phyloP scores from a whole-genome alignment of 2,888 invertebrate genomes.

The Watsonalla cultraria region DNA sequence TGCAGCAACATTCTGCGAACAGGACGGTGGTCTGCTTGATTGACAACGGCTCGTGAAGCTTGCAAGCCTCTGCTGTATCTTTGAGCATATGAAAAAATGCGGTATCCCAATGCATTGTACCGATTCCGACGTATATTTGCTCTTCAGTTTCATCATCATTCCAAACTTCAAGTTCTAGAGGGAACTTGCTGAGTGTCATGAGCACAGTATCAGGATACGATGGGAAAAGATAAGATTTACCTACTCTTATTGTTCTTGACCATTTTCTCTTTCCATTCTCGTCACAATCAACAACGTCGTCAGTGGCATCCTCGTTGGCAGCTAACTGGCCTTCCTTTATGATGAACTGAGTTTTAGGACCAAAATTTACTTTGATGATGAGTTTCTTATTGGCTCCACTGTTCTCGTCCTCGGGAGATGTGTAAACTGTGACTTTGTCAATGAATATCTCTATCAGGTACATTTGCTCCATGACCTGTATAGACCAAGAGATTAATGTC shows the following conservation, averaged over 20 bases:
- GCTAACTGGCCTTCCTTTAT: constrained; percentile 68
- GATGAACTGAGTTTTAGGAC: constrained; percentile 68
- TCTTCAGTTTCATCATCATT: constrained; percentile 60
- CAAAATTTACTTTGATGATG: constrained; percentile 67
- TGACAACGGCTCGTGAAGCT: constrained; percentile 48
- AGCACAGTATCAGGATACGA: constrained; percentile 66
- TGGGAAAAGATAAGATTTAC: constrained; percentile 77
- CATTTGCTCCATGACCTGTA: constrained; percentile 77
- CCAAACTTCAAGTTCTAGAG: constrained; percentile 72
- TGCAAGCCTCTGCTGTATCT: constrained; percentile 50
- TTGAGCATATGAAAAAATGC: constrained; percentile 70
- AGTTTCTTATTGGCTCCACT: constrained; percentile 61
- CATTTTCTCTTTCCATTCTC: constrained; percentile 51
- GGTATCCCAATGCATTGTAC: constrained; percentile 64
- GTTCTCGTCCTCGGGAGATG: constrained; percentile 38
- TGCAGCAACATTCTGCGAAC: constrained; percentile 55
- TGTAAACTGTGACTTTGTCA: constrained; percentile 68
- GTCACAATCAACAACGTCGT: constrained; percentile 52
- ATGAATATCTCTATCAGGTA: constrained; percentile 78
- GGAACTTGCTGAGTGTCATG: constrained; percentile 60
- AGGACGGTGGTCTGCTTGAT: constrained; percentile 47
- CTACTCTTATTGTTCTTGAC: constrained; percentile 59
- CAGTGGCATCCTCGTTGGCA: constrained; percentile 35
- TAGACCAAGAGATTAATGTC: constrained; percentile 57
- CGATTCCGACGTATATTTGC: constrained; percentile 62